Evolutionary conservation across 2,113 vertebrate species (phyloP).

Genomic region (Macroglossus sobrinus): DNA sequence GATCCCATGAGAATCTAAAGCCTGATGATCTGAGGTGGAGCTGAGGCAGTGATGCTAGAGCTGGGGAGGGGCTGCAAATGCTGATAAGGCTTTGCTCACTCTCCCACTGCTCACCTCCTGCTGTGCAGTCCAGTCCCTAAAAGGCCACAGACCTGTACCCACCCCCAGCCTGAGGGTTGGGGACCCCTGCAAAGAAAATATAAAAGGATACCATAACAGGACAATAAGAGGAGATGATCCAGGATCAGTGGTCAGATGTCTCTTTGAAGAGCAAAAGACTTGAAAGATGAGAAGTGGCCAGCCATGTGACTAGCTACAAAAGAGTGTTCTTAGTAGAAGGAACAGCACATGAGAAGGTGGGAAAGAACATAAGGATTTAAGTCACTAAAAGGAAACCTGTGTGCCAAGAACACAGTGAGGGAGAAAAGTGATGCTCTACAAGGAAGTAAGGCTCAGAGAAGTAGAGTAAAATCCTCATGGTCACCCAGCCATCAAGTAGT

Average conservation of each 20-base stretch:
- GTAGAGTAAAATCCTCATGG: background rate
- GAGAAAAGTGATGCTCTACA: background rate
- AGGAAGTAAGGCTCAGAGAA: background rate
- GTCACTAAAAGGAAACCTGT: background rate
- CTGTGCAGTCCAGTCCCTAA: too few species aligned
- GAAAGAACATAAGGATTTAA: background rate
- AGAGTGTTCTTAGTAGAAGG: background rate
- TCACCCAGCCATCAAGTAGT: background rate
- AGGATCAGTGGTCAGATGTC: background rate
- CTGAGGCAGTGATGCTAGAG: too few species aligned
- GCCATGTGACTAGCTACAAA: background rate
- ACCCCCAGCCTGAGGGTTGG: too few species aligned
- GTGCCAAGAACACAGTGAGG: background rate
- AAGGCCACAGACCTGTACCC: too few species aligned
- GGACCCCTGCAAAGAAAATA: background rate
- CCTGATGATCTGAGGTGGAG: too few species aligned
- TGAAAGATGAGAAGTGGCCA: background rate
- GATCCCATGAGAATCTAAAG: too few species aligned
- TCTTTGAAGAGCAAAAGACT: background rate
- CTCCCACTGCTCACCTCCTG: too few species aligned
- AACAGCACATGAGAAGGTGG: background rate
- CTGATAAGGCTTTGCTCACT: too few species aligned
- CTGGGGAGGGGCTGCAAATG: too few species aligned
- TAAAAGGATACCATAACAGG: background rate
- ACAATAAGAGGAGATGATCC: background rate